Evolutionary conservation across 2,888 invertebrate genomes (phyloP).

Genomic region (Dicycla oo): DNA sequence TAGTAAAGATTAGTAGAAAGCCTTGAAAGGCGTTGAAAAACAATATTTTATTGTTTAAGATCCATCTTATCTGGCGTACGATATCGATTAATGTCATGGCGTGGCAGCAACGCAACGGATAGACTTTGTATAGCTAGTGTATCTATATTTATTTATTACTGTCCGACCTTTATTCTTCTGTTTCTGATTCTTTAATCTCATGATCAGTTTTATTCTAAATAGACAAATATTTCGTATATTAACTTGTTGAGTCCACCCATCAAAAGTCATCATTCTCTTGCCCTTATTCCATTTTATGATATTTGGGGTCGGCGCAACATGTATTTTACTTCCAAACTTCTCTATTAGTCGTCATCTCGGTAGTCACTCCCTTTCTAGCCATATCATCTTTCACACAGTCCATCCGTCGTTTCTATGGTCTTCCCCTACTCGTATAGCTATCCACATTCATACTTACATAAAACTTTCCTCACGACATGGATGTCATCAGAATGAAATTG

Average conservation of each 20-base stretch:
- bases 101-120: not conserved
- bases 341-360: not conserved
- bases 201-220: not conserved
- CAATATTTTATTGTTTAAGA: conserved; percentile 64
- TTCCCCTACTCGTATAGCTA: not conserved
- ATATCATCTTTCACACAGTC: not conserved
- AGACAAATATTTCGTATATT: not conserved
- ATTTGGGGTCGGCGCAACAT: not conserved
- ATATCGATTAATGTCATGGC: conserved; percentile 80
- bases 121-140: conserved; percentile 45
- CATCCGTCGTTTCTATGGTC: not conserved
- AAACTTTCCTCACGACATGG: not conserved
- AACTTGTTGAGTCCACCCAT: not conserved
- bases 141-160: conserved; percentile 24
- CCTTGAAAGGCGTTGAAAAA: conserved; percentile 67
- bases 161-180: conserved; percentile 35
- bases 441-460: not conserved
- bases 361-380: too few species aligned
- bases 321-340: not conserved
- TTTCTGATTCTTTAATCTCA: conserved; percentile 21
- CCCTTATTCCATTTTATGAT: not conserved
- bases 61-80: conserved; percentile 65
- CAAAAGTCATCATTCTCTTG: not conserved
- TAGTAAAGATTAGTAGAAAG: conserved; percentile 48
- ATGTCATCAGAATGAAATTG: not conserved